Conservation (phyloP, 2,797 vertebrate genomes). For the Cetoscarus ocellatus region DNA sequence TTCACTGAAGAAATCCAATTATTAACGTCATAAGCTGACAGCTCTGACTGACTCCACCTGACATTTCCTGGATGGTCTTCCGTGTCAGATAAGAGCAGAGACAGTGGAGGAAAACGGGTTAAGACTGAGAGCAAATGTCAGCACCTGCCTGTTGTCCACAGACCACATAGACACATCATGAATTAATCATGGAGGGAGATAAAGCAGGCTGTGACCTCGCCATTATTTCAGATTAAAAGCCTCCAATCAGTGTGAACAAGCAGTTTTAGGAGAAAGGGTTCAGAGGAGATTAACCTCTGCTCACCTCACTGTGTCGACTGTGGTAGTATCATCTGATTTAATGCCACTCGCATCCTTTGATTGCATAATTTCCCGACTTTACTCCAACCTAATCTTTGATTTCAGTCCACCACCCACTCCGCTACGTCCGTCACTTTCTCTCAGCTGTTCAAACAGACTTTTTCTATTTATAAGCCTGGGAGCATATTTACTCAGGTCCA, state of each 20-base stretch:
- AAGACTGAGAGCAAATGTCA: slow-evolving; percentile 9
- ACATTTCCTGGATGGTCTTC: not conserved
- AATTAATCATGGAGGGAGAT: slow-evolving; percentile 59
- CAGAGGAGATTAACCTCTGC: slow-evolving; percentile 49
- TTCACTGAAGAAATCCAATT: no score
- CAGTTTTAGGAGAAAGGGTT: slow-evolving; percentile 24
- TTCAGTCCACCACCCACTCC: slow-evolving; percentile 23
- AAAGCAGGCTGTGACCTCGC: slow-evolving; percentile 32
- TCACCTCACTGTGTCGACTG: slow-evolving; percentile 19
- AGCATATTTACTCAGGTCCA: slow-evolving; percentile 91
- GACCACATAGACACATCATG: slow-evolving; percentile 28
- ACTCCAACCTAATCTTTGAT: slow-evolving; percentile 8
- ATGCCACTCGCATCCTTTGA: slow-evolving; percentile 14
- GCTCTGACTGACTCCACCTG: not conserved
- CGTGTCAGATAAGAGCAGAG: slow-evolving; percentile 16
- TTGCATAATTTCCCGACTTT: slow-evolving; percentile 14
- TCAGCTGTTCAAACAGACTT: slow-evolving; percentile 89
- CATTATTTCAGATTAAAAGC: slow-evolving; percentile 53
- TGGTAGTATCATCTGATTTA: slow-evolving; percentile 24
- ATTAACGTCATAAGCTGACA: not conserved
- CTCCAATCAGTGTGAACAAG: slow-evolving; percentile 53
- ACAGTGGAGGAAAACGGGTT: slow-evolving; percentile 5
- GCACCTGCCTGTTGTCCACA: slow-evolving; percentile 44
- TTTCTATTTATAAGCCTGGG: slow-evolving; percentile 88
- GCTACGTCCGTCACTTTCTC: slow-evolving; percentile 34